Base-by-base conservation (phyloP, 2,113 vertebrate species). In the Rhea americana region DNA sequence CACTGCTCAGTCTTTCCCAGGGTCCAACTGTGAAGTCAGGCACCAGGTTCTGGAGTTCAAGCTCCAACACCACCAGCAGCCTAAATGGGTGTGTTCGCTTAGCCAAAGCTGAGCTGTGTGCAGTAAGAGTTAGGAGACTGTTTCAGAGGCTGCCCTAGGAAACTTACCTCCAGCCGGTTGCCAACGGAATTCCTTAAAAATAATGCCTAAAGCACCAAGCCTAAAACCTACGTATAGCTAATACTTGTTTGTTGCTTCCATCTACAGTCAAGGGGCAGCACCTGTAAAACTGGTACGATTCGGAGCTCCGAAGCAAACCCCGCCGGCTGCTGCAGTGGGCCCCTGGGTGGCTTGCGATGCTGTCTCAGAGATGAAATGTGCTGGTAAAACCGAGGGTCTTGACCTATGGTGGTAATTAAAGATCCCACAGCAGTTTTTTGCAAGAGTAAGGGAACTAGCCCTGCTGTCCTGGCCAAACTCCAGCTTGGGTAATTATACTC, bases 271-370 rank as follows among this genome's bases (percentile, higher is more conserved):
- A 48, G 85, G 37, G 75, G 32, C 1, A 10, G 50, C 63, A 43
- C 72, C 65, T 28, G 82, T 14, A 16, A n/a, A 58, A 35, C 0
- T 7, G 39, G 28, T 45, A 16, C 13, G 16, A 2, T 0, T 21
- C 10, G 0, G 15, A 0, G 48, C 81, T 77, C 47, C 1, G 0
- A 21, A 21, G n/a, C 4, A 4, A 47, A 47, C 1, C 5, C 61
- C 1, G 39, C 2, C 24, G 16, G 24, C 15, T 20, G 43, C 63
- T 6, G 48, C 63, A 0, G 37, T 0, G 5, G 61, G 65, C 1
- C 24, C 68, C 56, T 2, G 59, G 20, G 41, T 22, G 37, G 86
- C 72, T 76, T 10, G 28, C 32, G 2, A 10, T 1, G 9, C 85
- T 6, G 37, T 0, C 53, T 9, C 6, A 13, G 83, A 43, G 89